Evolutionary conservation across 2,797 vertebrate species (phyloP).

Genomic region (Martes flavigula): DNA sequence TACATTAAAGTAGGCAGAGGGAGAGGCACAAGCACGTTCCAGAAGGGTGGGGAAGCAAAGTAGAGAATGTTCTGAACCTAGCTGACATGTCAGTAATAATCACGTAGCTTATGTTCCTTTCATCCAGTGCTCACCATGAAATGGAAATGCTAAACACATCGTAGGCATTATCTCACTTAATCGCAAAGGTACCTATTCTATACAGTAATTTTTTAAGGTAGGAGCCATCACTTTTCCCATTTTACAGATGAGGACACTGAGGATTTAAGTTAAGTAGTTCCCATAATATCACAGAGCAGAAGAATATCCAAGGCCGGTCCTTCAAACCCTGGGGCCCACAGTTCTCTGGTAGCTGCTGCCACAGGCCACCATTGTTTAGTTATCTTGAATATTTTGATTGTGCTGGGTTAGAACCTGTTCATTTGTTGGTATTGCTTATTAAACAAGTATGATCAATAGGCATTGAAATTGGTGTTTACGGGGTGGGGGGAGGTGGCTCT

Average conservation of each 20-base stretch:
- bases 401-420: not conserved
- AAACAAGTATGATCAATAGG: not conserved
- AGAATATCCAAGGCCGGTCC: not conserved
- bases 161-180: not conserved
- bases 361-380: not conserved
- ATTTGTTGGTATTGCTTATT: not conserved
- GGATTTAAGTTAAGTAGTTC: not conserved
- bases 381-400: not conserved
- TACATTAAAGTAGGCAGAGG: not conserved
- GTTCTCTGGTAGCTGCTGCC: not conserved
- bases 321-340: not conserved
- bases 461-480: not conserved
- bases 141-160: not conserved
- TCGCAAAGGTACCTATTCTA: not conserved
- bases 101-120: not conserved
- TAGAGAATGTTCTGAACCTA: not conserved
- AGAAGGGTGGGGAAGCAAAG: not conserved
- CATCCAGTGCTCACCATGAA: not conserved
- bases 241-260: not conserved
- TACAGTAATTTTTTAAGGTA: not conserved
- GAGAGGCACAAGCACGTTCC: not conserved
- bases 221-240: not conserved
- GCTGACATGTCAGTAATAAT: not conserved
- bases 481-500: not conserved
- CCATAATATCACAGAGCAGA: not conserved